Base-by-base conservation (phyloP, 2,888 invertebrate genomes). In the Caenorhabditis zanzibari region DNA sequence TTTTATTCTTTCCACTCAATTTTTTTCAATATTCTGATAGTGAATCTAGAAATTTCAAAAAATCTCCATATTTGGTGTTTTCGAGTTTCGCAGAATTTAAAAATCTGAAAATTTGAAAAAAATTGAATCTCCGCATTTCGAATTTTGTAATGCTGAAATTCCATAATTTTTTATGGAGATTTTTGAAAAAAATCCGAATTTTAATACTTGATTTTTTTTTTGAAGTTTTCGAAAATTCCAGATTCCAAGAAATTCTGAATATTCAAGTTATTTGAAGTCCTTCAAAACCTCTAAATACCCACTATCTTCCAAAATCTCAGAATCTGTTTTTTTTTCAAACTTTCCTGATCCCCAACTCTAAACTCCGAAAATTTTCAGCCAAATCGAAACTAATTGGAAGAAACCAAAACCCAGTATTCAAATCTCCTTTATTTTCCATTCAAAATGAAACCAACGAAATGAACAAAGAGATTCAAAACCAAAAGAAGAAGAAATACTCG, bases 401-500 rank as follows among this genome's bases (percentile, higher is more conserved):
- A 38, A 38, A 6, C 32, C 7, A 32, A 32, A 32, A 7, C 4
- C 7, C 32, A 32, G 32, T 6, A 32, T 6, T 24, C 52, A 54
- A 54, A 7, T 14, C 54, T 19, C 14, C 19, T 24, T 2, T 14
- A 24, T 35, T 38, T 19, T 26, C 41, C 35, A 16, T 58, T 14
- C 16, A 49, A 47, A 47, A 47, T 74, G 61, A 63, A 63, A 64
- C 44, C 61, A 49, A 52, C 63, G 56, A 54, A 68, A 59, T 68
- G 76, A 76, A 49, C 47, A 66, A 28, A 35, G 54, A 49, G 44
- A 49, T 9, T 10, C 0, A 59, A n/a, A 80, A n/a, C 58, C 3
- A 52, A n/a, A 69, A 73, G 66, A 80, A 24, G 35, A 7, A 44
- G 24, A 71, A 74, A 73, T 82, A 82, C 81, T 82, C 81, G 81